Evolutionary conservation across 2,888 invertebrate genomes (phyloP), one percentile per base, ranked within the genome.

Genomic region (Synanthedon formicaeformis): DNA sequence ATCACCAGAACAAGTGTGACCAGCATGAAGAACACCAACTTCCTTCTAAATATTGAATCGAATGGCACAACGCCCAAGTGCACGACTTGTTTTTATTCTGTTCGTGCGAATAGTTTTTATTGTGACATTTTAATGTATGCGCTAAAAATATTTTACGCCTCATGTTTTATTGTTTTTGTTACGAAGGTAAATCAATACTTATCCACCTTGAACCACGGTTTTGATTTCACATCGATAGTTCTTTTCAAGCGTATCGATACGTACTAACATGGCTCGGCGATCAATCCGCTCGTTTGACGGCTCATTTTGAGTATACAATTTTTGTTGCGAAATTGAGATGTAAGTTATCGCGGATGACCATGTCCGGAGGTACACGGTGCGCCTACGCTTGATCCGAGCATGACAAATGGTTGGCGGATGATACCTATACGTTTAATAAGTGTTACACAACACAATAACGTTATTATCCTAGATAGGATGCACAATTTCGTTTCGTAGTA

Each of bases 181-280:
- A 60, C 61, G 61, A 61, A 68, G 60, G 65, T 73, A 71, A 75
- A 78, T 74, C 67, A 69, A 69, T 72, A 49, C 65, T 64, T 59
- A 63, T 58, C 67, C 67, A 67, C 85, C 83, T 85, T 86, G 83
- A 80, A 77, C 76, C 69, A 74, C 55, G 69, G 81, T 67, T 78
- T 80, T 70, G 69, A 78, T 84, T 82, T 81, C 83, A 68, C 67
- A 66, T 70, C 70, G 71, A 75, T 71, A 72, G 73, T 75, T 78
- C 77, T 70, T 69, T 65, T 78, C 74, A 64, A 78, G 81, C 81
- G 82, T 78, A 81, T 76, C 85, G 69, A 71, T 76, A 75, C 76
- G 75, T 71, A 64, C 72, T 76, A 74, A 80, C 78, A 75, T 76
- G 75, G 81, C 71, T 72, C 67, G 59, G 76, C 75, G 78, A 78